Evolutionary conservation across 1,140 invertebrate genomes (phyloP).

Genomic region (Hypsibius dujardini): DNA sequence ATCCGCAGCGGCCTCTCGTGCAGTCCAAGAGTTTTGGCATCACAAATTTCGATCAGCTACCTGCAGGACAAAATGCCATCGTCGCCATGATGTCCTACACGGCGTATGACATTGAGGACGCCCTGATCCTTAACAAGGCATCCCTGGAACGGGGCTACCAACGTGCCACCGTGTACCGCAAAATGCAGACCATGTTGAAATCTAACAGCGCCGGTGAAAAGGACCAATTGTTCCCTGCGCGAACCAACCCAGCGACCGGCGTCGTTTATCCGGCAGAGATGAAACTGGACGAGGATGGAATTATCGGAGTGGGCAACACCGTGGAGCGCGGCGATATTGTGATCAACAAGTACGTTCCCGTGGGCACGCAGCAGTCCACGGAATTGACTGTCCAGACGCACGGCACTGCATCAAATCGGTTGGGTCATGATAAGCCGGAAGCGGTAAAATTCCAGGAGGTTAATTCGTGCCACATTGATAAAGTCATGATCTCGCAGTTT

Average conservation of each 20-base stretch:
- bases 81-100: conserved; percentile 99
- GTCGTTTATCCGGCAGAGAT: neutral
- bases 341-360: conserved; percentile 30
- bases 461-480: conserved; percentile 69
- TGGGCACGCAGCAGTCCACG: conserved; percentile 22
- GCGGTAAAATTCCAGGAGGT: conserved; percentile 20
- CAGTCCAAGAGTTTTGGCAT: conserved; percentile 81
- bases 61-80: conserved; percentile 96
- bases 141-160: conserved; percentile 66
- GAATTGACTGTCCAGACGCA: conserved; percentile 20
- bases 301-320: neutral
- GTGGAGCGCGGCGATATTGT: conserved; percentile 21
- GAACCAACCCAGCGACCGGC: neutral
- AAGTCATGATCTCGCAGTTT: conserved; percentile 82
- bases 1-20: conserved; percentile 89
- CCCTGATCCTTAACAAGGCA: conserved; percentile 86
- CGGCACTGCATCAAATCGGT: neutral
- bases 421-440: conserved; percentile 40
- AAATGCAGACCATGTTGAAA: neutral
- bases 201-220: neutral
- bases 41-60: conserved; percentile 87
- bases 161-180: neutral
- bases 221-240: neutral
- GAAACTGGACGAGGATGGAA: conserved; percentile 11
- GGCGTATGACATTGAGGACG: conserved; percentile 98